A percentile compares a stretch with the other conserved stretches of the same genome.
Evolutionary conservation across 2,888 invertebrate species (phyloP).

Genomic region (Stenotaenia linearis): DNA sequence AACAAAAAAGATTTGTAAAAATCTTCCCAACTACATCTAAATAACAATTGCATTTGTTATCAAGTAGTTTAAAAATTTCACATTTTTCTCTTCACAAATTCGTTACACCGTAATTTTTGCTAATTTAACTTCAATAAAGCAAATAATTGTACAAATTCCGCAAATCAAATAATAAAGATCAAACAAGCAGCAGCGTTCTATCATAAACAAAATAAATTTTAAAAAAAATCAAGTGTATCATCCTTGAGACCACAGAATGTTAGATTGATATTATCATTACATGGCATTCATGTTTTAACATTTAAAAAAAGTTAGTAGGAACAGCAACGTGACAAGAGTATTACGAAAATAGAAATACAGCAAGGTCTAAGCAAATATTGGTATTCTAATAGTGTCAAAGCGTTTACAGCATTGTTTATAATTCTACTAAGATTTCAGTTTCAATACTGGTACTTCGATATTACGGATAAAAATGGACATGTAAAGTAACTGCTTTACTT

Average conservation of each 20-base stretch:
- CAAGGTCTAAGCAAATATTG: background rate
- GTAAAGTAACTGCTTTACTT: background rate
- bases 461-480: background rate
- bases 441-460: background rate
- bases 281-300: background rate
- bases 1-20: background rate
- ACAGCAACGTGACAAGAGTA: background rate
- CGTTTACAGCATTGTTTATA: background rate
- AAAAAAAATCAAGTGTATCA: background rate
- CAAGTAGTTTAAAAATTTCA: background rate
- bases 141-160: no score
- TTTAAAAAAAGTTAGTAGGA: background rate
- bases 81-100: background rate
- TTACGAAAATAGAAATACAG: background rate
- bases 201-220: background rate
- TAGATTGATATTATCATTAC: background rate
- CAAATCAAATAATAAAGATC: background rate
- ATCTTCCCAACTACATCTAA: background rate
- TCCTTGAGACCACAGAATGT: background rate
- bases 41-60: background rate
- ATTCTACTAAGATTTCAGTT: background rate
- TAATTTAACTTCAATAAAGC: no score
- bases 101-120: no score
- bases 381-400: background rate
- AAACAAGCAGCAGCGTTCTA: no score